Evolutionary conservation across 1,140 invertebrate species (phyloP).

Genomic region (Meloidogyne chitwoodi): DNA sequence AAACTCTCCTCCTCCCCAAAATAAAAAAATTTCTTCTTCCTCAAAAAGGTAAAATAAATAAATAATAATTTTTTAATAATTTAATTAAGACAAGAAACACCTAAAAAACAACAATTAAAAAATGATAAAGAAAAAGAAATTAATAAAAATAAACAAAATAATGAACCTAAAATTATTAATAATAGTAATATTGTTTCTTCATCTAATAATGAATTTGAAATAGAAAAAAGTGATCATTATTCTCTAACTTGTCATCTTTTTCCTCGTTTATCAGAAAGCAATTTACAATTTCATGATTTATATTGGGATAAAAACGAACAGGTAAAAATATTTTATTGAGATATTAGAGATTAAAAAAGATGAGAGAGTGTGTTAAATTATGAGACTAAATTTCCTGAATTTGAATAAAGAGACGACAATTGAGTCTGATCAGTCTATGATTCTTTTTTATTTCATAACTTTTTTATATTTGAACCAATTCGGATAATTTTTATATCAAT

Average conservation of each 20-base stretch:
- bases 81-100: background rate
- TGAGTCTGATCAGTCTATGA: too few species aligned
- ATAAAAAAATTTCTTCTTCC: background rate
- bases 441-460: too few species aligned
- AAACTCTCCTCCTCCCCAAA: background rate
- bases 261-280: constrained; percentile 36
- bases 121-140: background rate
- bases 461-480: too few species aligned
- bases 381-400: too few species aligned
- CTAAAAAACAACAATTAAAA: background rate
- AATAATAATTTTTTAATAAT: background rate
- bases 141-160: background rate
- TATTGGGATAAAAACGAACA: constrained; percentile 34
- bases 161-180: background rate
- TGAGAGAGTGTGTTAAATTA: too few species aligned
- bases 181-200: too few species aligned
- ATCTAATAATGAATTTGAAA: background rate
- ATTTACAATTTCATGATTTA: constrained; percentile 41
- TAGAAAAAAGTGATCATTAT: constrained; percentile 20
- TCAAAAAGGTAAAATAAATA: too few species aligned
- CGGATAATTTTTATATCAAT: too few species aligned
- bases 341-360: too few species aligned
- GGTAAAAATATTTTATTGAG: too few species aligned
- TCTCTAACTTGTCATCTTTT: constrained; percentile 37
- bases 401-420: too few species aligned